A percentile compares a stretch with the other conserved stretches of the same genome.
These are phyloP conservation scores for Nomada ruficornis DNA, from an alignment of 2,888 invertebrate species.

Conservation along the genomic window DNA sequence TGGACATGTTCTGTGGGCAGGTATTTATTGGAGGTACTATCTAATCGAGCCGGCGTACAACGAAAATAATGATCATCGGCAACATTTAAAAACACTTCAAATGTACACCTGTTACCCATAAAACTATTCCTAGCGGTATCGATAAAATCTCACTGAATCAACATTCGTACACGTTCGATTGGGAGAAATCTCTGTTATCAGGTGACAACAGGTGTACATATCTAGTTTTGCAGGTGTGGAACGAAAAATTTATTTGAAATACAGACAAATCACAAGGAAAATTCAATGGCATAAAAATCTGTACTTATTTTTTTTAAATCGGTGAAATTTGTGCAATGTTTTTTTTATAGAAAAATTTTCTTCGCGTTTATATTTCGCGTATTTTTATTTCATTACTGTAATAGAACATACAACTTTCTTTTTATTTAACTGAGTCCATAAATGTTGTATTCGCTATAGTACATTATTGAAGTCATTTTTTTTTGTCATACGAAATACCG, in stretches of 20 bases:
- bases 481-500: too few relatives aligned
- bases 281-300: not conserved
- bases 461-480: too few relatives aligned
- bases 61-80: constrained; percentile 43
- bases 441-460: not conserved
- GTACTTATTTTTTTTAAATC: not conserved
- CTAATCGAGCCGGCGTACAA: constrained; percentile 56
- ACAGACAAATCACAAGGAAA: not conserved
- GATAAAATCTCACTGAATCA: constrained; percentile 12
- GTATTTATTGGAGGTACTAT: constrained; percentile 65
- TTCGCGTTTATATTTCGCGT: too few relatives aligned
- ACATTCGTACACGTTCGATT: too few relatives aligned
- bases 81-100: constrained; percentile 56
- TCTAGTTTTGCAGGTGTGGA: not conserved
- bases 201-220: not conserved
- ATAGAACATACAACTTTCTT: too few relatives aligned
- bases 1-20: not conserved
- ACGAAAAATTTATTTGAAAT: not conserved
- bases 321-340: too few relatives aligned
- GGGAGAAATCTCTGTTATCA: not conserved
- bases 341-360: too few relatives aligned
- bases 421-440: not conserved
- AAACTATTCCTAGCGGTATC: not conserved
- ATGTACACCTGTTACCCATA: constrained; percentile 52
- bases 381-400: too few relatives aligned